A percentile compares a stretch with the other conserved stretches of the same genome.
Conservation (phyloP, 2,888 invertebrate species). For the Thymelicus sylvestris region DNA sequence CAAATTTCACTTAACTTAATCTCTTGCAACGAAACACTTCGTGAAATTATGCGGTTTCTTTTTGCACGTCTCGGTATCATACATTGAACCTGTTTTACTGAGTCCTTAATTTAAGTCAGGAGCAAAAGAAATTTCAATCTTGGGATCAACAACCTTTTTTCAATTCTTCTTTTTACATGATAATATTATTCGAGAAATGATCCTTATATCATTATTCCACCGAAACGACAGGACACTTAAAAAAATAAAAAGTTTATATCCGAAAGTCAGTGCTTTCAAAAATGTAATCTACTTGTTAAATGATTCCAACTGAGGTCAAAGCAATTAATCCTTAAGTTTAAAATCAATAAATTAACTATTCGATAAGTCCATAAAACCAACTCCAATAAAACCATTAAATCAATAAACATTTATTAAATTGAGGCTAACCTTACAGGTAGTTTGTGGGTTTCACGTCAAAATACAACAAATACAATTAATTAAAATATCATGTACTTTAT, state of each 20-base stretch:
- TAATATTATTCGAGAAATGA: neutral
- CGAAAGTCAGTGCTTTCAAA: slow-evolving; percentile 5
- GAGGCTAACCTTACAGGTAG: slow-evolving; percentile 7
- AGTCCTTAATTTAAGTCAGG: slow-evolving; percentile 46
- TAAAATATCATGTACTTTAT: neutral
- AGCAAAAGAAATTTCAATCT: slow-evolving; percentile 46
- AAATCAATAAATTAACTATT: slow-evolving; percentile 1
- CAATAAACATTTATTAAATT: neutral
- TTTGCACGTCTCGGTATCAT: neutral
- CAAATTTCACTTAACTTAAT: no score
- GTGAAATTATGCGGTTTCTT: neutral
- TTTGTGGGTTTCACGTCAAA: slow-evolving; percentile 1
- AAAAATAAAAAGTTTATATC: neutral
- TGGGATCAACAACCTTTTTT: slow-evolving; percentile 42
- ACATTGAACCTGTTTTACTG: slow-evolving; percentile 38
- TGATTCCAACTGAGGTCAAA: slow-evolving; percentile 11
- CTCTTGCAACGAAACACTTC: neutral
- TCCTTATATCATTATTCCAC: no score
- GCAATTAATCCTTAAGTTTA: slow-evolving; percentile 11
- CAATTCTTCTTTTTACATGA: neutral
- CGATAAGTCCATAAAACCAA: neutral
- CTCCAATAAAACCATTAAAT: slow-evolving; percentile 9
- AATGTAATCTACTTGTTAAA: neutral
- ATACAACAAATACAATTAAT: neutral
- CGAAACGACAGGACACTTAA: no score